Evolutionary conservation across 37 sponge, comb jelly and placozoan species (phyloP), one percentile per base, ranked within the genome.

Genomic region (Ianthella basta): DNA sequence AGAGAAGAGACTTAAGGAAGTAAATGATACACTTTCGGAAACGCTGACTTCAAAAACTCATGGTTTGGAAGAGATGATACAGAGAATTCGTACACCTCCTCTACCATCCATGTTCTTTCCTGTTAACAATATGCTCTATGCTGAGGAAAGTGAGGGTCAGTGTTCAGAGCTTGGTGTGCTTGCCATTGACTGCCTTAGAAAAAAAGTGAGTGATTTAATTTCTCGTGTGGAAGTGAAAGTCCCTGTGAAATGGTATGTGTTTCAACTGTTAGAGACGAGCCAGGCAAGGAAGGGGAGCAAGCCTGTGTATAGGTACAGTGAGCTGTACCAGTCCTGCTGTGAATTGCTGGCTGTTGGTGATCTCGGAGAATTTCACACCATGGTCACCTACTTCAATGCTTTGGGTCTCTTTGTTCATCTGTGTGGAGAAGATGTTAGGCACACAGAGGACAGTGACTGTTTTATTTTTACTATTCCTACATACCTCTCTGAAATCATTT

Each of bases 161-260:
- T 29, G 66, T 30, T 29, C 8, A 12, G 23, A 16, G 66, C 23
- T 64, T 29, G n/a, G n/a, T n/a, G n/a, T n/a, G n/a, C n/a, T n/a
- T n/a, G n/a, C 66, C 66, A 64, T 64, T 16, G 23, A 64, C 23
- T 29, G 6, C 12, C 66, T 64, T 8, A 64, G 66, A 64, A 64
- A 64, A 64, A 8, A 64, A 21, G 27, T 64, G 66, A 30, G 27
- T 29, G 66, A 16, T 16, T 8, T 64, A 29, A 30, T 30, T 29
- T 21, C 14, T 10, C 8, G 66, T 8, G 27, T 64, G 66, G 27
- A 64, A 16, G 23, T 64, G 8, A 16, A 10, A 16, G 27, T 64
- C 66, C 66, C 66, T 64, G 66, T 64, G 23, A 24, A 24, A 30
- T 64, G 66, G 66, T 64, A 64, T 30, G 29, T 64, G 23, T 30